phyloP scores from a whole-genome alignment of 2,797 vertebrate species.

The Cyclura pinguis region DNA sequence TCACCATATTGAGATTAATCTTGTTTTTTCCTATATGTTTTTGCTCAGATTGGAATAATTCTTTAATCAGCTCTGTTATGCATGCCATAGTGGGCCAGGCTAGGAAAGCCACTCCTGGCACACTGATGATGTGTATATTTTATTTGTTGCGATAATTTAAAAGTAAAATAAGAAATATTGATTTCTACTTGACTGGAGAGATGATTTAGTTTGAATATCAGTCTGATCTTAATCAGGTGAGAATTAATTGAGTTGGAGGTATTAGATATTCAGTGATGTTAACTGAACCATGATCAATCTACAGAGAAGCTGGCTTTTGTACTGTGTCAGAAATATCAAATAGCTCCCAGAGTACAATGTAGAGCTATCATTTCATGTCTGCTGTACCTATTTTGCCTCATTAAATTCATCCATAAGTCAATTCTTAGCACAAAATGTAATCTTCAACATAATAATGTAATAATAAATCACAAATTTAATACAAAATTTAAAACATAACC shows the following conservation, averaged over 20 bases:
- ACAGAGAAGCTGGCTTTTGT: constrained; percentile 83
- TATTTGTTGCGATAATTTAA: constrained; percentile 92
- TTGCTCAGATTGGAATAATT: constrained; percentile 85
- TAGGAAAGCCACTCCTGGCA: constrained; percentile 77
- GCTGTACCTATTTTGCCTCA: constrained; percentile 77
- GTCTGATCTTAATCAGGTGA: constrained; percentile 88
- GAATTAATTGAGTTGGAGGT: constrained; percentile 93
- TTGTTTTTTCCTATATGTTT: constrained; percentile 79
- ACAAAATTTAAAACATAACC: constrained; percentile 76
- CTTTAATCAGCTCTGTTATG: constrained; percentile 85
- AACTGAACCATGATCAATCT: constrained; percentile 88
- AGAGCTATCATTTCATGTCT: constrained; percentile 78
- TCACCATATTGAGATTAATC: constrained; percentile 83
- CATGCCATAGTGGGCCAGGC: constrained; percentile 77
- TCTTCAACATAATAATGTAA: constrained; percentile 76
- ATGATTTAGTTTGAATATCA: constrained; percentile 94
- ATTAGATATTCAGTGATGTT: constrained; percentile 91
- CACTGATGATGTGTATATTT: constrained; percentile 80
- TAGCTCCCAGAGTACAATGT: constrained; percentile 72
- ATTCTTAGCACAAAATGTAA: constrained; percentile 72
- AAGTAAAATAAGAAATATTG: constrained; percentile 93
- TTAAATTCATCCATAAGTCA: constrained; percentile 77
- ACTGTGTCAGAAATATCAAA: constrained; percentile 83
- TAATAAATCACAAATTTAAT: constrained; percentile 77
- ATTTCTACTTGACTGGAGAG: constrained; percentile 93